Base-by-base conservation (phyloP, 2,888 invertebrate genomes). In the Podabrus alpinus region DNA sequence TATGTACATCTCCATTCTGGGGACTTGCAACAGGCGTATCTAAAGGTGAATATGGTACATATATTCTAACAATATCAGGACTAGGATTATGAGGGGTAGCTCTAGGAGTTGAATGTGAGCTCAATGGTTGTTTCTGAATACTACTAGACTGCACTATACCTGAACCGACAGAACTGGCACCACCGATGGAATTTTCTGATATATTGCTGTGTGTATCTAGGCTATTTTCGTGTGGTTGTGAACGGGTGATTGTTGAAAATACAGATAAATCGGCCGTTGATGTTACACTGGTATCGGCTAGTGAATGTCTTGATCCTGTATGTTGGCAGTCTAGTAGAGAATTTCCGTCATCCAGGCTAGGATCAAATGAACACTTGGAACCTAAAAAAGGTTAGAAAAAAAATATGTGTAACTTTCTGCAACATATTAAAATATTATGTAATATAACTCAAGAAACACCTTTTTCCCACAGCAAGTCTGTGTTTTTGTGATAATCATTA, bases 221-320 rank as follows among this genome's bases (percentile, higher is more conserved):
- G 81, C 93, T 93, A 88, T 93, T 93, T 86, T 93, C 93, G 72
- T 92, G 91, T 62, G 91, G 92, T 84, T 93, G 93, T 11, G 93
- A 93, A 71, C 92, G 89, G 11, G 92, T 93, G 82, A 92, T 92
- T 74, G 90, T 90, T 16, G 93, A 94, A 88, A 95, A 94, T 79
- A 94, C 94, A 81, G 94, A 94, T 75, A 95, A 89, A 86, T 95
- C 94, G 0, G 95, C 94, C 0, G 95, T 95, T 69, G 94, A 95
- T 25, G 95, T 95, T 70, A 95, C 94, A 82, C 94, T 94, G 17
- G 95, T 95, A 85, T 94, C 95, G 15, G 95, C 94, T 76, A 95
- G 88, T 69, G 95, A 95, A 71, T 94, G 92, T 72, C 94, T 90
- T 15, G 94, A 95, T 21, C 94, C 94, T 75, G 90, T 89, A 75